Conservation (phyloP, 2,888 invertebrate species). For the Colletes collaris region DNA sequence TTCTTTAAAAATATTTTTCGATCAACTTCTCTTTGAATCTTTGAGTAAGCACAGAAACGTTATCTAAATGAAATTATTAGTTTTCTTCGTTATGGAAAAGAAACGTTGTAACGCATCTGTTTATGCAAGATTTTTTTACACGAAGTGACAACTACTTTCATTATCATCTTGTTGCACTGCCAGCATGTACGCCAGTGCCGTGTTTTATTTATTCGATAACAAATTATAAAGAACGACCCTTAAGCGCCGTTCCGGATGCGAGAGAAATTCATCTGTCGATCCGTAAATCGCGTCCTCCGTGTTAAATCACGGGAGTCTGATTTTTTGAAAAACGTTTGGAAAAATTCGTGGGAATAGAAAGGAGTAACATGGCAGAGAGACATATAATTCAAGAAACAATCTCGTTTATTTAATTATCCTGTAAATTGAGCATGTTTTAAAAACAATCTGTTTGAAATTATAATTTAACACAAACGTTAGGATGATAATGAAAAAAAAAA, state of each 20-base stretch:
- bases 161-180: conserved; percentile 27
- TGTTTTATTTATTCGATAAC: conserved; percentile 9
- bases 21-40: neutral
- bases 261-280: no score
- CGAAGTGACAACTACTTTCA: conserved; percentile 9
- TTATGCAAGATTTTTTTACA: conserved; percentile 1
- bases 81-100: no score
- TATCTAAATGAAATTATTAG: neutral
- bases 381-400: conserved; percentile 11
- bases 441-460: conserved; percentile 16
- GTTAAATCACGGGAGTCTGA: neutral
- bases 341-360: neutral
- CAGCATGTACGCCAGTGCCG: conserved; percentile 27
- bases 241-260: no score
- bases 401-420: conserved; percentile 39
- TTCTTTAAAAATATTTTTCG: no score
- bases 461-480: conserved; percentile 21
- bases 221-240: neutral
- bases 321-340: neutral
- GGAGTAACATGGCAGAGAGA: neutral
- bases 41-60: neutral
- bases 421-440: conserved; percentile 22
- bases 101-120: no score
- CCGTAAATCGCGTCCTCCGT: neutral
- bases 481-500: conserved; percentile 2